Base-by-base conservation (phyloP, 2,888 invertebrate genomes). In the Orgyia antiqua region DNA sequence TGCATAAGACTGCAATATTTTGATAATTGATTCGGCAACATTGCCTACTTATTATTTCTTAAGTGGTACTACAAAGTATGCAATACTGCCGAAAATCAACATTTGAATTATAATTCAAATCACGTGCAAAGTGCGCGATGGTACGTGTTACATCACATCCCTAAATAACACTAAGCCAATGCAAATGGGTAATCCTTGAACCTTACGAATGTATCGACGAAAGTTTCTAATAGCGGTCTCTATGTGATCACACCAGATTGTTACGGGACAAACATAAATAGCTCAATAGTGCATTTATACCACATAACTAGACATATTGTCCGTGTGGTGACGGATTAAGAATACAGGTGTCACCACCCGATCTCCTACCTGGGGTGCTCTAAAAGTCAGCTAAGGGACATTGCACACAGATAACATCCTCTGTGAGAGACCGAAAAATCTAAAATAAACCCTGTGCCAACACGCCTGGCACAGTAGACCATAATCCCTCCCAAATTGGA, bases 11-110 rank as follows among this genome's bases (percentile, higher is more conserved):
- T n/a, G n/a, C n/a, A n/a, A n/a, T 42, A 39, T 44, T 42, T 39
- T 41, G 39, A 51, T 51, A 44, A 51, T 48, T 24, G 40, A 42
- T 52, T 55, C 36, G 34, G 41, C 29, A 51, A 55, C 37, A 29
- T 30, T 40, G 29, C 45, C 56, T 55, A 52, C 52, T 52, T 51
- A 55, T 42, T 48, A 51, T 52, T 51, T 45, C 36, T 42, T 24
- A 36, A 55, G 52, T 48, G 42, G 18, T 45, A 33, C 48, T 42
- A 36, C 36, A 45, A 42, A 39, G 41, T 42, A 41, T 55, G 51
- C 52, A 52, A 55, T 18, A 42, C 36, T 31, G 32, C 42, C 53
- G 54, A 54, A 54, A 52, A 54, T 42, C 41, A 50, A 50, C 54
- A 43, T 43, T 39, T 42, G 50, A 50, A 45, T 55, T 52, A 34